Base-by-base conservation (phyloP, 2,888 invertebrate species). In the Plagodis dolabraria region DNA sequence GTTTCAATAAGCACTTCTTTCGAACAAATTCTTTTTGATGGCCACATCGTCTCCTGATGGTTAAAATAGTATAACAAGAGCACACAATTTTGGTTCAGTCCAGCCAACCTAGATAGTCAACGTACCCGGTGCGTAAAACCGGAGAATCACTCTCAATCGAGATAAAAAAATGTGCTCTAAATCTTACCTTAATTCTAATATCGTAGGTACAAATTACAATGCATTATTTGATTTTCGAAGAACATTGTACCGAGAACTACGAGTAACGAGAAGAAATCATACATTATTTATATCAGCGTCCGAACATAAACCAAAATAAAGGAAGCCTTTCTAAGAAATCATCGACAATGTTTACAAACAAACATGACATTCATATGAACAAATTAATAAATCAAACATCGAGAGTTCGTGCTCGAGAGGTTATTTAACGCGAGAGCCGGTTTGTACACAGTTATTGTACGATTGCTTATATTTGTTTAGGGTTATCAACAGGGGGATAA, bases 371-470 rank as follows among this genome's bases (percentile, higher is more conserved):
- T 57, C 62, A 44, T 62, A 57, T 9, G 63, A 62, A 58, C 65
- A 67, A 67, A 67, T 65, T 65, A 65, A 63, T 67, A 68, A 68
- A 64, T 64, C 68, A 68, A 67, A 67, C 59, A 67, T 50, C 48
- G 64, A 54, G 57, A 57, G 59, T 47, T 54, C 67, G 60, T 68
- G 70, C 69, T 68, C 57, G 67, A 65, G 68, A 68, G 68, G 66
- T 68, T 67, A 60, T 63, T 62, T 67, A 47, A 63, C 66, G 33
- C 68, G 60, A 66, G 60, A 70, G 69, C 65, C 60, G 58, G 67
- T 56, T 62, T 63, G 59, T 58, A 60, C 61, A 66, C 60, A 67
- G 63, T 62, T 65, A 67, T 57, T 59, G 66, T 63, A 61, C 63
- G 48, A 33, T 22, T 12, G 43, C 12, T 34, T 52, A 9, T 63